A percentile compares a stretch with the other conserved stretches of the same genome.
phyloP scores from a whole-genome alignment of 2,888 invertebrate genomes.

The Spisula solida region DNA sequence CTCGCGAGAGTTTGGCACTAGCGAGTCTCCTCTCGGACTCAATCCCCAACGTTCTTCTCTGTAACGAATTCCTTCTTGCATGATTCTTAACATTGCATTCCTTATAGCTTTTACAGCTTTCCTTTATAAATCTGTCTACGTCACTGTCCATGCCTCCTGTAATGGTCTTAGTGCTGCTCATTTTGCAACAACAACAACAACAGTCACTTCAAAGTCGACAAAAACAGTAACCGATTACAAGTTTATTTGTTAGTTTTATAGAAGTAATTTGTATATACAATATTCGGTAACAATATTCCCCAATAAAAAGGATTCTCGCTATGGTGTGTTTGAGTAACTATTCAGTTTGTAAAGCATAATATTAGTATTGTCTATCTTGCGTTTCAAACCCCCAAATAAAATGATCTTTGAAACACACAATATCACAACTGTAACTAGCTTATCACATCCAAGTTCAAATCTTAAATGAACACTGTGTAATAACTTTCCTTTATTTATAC shows the following conservation, averaged over 20 bases:
- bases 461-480: not conserved
- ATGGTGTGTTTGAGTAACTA: too few relatives aligned
- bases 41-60: conserved; percentile 79
- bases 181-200: not conserved
- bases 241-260: too few relatives aligned
- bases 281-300: too few relatives aligned
- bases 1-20: conserved; percentile 73
- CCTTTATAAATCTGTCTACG: conserved; percentile 79
- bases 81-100: conserved; percentile 80
- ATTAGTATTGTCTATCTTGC: not conserved
- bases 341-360: not conserved
- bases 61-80: conserved; percentile 79
- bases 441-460: not conserved
- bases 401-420: not conserved
- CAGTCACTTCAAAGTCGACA: not conserved
- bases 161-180: not conserved
- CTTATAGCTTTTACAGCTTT: conserved; percentile 80
- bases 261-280: too few relatives aligned
- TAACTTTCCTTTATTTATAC: conserved; percentile 3
- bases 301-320: too few relatives aligned
- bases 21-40: conserved; percentile 79
- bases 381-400: not conserved
- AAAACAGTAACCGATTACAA: not conserved
- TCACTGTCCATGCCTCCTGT: conserved; percentile 42
- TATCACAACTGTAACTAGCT: not conserved